Evolutionary conservation across 2,797 vertebrate species (phyloP).

Genomic region (Pterois miles): DNA sequence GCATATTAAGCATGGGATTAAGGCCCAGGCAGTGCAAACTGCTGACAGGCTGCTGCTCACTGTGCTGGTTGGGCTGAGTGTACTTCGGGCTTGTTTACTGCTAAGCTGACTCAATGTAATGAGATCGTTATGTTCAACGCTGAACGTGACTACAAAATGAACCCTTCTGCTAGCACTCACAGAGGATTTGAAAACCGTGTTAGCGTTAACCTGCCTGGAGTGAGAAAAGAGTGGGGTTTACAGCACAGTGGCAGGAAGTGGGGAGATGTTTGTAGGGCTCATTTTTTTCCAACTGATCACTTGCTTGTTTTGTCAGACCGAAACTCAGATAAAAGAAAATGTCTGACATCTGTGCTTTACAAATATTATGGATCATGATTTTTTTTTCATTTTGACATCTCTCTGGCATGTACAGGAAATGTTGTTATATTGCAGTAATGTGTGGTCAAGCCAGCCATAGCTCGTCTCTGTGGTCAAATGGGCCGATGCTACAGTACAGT

Average conservation of each 20-base stretch:
- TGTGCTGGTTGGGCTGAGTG: background rate
- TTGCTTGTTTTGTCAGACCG: fast-evolving
- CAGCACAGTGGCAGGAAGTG: background rate
- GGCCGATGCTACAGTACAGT: too few relatives aligned
- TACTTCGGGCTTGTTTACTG: background rate
- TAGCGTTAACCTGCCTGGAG: background rate
- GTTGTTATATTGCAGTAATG: too few relatives aligned
- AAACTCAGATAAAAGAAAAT: too few relatives aligned
- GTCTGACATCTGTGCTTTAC: too few relatives aligned
- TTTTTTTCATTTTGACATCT: too few relatives aligned
- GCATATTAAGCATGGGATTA: conserved; percentile 46
- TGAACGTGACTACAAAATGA: background rate
- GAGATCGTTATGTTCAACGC: background rate
- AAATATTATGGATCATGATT: too few relatives aligned
- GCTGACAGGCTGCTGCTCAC: conserved; percentile 8
- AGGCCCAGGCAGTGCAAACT: conserved; percentile 1
- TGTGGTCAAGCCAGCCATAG: too few relatives aligned
- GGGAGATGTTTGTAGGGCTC: background rate
- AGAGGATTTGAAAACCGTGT: background rate
- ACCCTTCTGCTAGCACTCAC: background rate
- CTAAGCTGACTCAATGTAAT: background rate
- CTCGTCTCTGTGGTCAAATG: too few relatives aligned
- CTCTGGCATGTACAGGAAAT: too few relatives aligned
- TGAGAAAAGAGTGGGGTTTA: background rate
- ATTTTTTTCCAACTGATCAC: too few relatives aligned